These are phyloP conservation scores for Macrochelys suwanniensis DNA, from an alignment of 2,797 vertebrate genomes.

Conservation along the genomic window DNA sequence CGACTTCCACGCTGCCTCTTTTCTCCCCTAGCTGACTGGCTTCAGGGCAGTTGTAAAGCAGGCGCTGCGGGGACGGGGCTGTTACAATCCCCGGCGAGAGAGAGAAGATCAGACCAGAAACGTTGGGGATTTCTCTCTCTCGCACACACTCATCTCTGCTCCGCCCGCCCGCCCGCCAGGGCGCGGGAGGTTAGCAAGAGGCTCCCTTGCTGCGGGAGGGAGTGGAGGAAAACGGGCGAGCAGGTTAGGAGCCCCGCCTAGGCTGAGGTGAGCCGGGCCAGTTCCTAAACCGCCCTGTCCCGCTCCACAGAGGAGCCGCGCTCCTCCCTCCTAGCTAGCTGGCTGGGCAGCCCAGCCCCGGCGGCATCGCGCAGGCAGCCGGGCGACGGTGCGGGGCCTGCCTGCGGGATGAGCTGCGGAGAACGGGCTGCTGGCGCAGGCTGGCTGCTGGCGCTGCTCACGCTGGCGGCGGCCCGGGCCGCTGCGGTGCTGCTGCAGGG, in stretches of 20 bases:
- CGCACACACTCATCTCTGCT: not conserved
- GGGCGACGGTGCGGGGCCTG: not conserved
- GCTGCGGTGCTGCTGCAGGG: constrained; percentile 33
- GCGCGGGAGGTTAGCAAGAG: no score
- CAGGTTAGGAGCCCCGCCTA: not conserved
- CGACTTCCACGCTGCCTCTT: not conserved
- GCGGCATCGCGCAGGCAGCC: not conserved
- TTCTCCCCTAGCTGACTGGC: not conserved
- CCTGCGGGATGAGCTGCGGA: constrained; percentile 18
- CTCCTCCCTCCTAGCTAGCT: not conserved
- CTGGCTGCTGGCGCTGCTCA: constrained; percentile 12
- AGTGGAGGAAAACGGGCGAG: not conserved
- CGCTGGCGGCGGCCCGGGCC: not conserved
- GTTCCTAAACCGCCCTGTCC: constrained; percentile 37
- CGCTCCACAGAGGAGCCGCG: constrained; percentile 13
- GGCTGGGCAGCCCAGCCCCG: not conserved
- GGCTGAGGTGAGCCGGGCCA: constrained; percentile 35
- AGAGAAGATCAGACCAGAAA: not conserved
- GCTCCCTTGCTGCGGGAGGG: not conserved
- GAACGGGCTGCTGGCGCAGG: not conserved
- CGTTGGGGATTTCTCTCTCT: no score
- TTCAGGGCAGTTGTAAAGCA: not conserved
- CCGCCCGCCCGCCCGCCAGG: not conserved
- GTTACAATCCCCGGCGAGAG: not conserved
- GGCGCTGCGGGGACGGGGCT: no score